Conservation (phyloP, 2,888 invertebrate species). For the Timandra comae region DNA sequence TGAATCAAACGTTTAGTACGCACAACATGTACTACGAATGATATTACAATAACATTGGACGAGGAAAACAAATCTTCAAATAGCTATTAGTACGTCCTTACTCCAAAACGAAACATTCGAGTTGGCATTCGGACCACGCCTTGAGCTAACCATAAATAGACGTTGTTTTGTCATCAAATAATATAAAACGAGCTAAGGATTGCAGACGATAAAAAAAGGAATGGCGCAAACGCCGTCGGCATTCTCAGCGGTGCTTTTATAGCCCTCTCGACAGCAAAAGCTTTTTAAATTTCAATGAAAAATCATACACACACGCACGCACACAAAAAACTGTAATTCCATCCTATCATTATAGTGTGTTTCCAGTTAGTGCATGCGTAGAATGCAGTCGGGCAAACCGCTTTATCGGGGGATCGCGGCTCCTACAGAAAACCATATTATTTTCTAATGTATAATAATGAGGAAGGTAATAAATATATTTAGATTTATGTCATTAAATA, state of each 20-base stretch:
- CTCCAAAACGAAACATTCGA: constrained; percentile 5
- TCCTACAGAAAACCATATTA: constrained; percentile 19
- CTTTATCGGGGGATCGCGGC: constrained; percentile 48
- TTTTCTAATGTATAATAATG: too few relatives aligned
- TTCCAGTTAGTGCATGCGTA: constrained; percentile 60
- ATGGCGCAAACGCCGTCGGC: constrained; percentile 36
- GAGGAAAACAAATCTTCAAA: too few relatives aligned
- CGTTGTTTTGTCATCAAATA: constrained; percentile 47
- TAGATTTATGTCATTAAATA: too few relatives aligned
- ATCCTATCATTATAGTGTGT: constrained; percentile 51
- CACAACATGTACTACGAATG: too few relatives aligned
- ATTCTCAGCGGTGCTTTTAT: constrained; percentile 48
- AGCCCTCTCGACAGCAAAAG: constrained; percentile 34
- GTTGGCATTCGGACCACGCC: constrained; percentile 33
- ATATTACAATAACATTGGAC: neutral
- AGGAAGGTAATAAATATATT: too few relatives aligned
- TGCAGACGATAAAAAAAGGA: constrained; percentile 51
- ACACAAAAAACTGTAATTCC: constrained; percentile 58
- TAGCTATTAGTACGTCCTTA: neutral
- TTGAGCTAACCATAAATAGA: constrained; percentile 39
- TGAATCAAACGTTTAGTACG: too few relatives aligned
- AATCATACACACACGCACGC: constrained; percentile 52
- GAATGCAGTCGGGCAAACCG: constrained; percentile 57
- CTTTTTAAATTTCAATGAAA: constrained; percentile 69
- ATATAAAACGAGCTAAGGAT: constrained; percentile 50